Evolutionary conservation across 2,797 vertebrate genomes (phyloP), one percentile per base, ranked within the genome.

Genomic region (Podarcis siculus): DNA sequence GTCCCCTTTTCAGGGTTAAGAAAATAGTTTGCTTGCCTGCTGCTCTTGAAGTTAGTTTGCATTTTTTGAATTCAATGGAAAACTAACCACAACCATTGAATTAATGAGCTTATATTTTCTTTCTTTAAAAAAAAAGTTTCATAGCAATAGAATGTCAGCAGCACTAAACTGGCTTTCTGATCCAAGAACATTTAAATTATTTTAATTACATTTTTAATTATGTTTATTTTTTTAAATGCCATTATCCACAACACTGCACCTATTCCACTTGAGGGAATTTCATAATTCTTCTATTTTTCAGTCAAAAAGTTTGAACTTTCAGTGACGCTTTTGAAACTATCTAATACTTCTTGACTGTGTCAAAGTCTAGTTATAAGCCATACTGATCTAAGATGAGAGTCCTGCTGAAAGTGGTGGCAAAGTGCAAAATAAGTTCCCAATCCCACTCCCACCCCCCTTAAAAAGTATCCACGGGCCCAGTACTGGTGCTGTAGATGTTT

Each of bases 201-300:
- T 73, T 81, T 87, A 42, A 49, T 88, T 75, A 78, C 49, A 6
- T 3, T 75, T 10, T 61, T 61, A 61, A 61, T 61, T 19, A 61
- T 61, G 58, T 61, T 61, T 23, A 7, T 61, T 35, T n/a, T 30
- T 21, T 27, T 8, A 0, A 90, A 87, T 76, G 27, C 1, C 80
- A 27, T 86, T 82, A 85, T 81, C 49, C 6, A 67, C 10, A 21
- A 82, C 78, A 45, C 86, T 88, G 4, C 9, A 19, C 69, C 3
- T 12, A 42, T 5, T 81, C 25, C 30, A 25, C 81, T 8, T 79
- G 45, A 21, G 0, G 27, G 61, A 19, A 84, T 49, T 79, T 45
- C 89, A 3, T 23, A 90, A 25, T 58, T 87, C 93, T 77, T 13
- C 42, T 32, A 23, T 32, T 27, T 83, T 42, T 45, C 15, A 45